Evolutionary conservation across 2,797 vertebrate genomes (phyloP).

Genomic region (Chrysocyon brachyurus): DNA sequence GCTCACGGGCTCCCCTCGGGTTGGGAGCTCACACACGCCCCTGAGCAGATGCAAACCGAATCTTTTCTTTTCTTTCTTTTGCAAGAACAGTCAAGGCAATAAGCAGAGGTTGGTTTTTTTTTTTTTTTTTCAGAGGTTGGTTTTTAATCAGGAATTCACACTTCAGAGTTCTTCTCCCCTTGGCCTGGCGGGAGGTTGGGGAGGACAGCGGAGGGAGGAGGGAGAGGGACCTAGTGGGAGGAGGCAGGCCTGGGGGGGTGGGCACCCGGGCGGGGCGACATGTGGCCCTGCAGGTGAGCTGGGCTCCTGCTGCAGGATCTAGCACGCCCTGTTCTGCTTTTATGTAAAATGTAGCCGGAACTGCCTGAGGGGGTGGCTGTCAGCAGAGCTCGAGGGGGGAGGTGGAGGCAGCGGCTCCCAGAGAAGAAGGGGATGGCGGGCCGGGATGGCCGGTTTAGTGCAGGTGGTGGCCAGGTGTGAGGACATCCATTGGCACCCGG

Average conservation of each 20-base stretch:
- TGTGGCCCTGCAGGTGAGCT: slow-evolving; percentile 81
- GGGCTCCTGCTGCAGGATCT: slow-evolving; percentile 86
- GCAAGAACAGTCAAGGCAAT: slow-evolving; percentile 65
- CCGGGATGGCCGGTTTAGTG: neutral
- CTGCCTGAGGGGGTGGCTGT: slow-evolving; percentile 83
- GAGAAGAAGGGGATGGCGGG: slow-evolving; percentile 9
- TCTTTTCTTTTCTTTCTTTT: neutral
- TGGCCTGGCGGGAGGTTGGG: neutral
- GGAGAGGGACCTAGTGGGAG: slow-evolving; percentile 4
- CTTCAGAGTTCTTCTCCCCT: slow-evolving; percentile 83
- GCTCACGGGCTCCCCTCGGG: neutral
- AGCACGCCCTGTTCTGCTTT: slow-evolving; percentile 84
- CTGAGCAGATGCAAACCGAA: accelerated
- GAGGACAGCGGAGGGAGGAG: neutral
- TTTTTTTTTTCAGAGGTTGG: slow-evolving; percentile 55
- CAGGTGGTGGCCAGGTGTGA: neutral
- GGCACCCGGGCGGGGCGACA: slow-evolving; percentile 78
- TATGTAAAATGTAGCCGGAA: slow-evolving; percentile 86
- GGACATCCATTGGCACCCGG: neutral
- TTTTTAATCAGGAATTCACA: slow-evolving; percentile 86
- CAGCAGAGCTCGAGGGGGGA: slow-evolving; percentile 78
- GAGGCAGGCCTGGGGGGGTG: slow-evolving; percentile 82
- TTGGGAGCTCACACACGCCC: neutral
- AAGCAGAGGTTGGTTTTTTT: slow-evolving; percentile 79
- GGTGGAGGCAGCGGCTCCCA: slow-evolving; percentile 66